Evolutionary conservation across 1,140 invertebrate genomes (phyloP).

Genomic region (Halyomorpha halys): DNA sequence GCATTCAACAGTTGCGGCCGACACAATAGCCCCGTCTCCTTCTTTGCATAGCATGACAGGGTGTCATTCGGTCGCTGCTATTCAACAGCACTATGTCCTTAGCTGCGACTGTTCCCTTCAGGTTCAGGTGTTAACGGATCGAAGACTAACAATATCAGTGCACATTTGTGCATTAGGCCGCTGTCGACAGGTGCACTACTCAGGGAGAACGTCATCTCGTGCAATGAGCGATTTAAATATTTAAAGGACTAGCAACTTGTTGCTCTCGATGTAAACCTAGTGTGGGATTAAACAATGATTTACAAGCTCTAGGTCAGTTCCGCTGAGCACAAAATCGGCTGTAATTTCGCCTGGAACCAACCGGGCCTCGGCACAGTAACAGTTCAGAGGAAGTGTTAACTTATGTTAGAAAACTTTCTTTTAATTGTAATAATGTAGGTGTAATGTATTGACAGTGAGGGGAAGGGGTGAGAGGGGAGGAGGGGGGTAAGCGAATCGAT

Average conservation of each 20-base stretch:
- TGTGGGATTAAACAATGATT: conserved; percentile 12
- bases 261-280: conserved; percentile 12
- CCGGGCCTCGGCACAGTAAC: neutral
- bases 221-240: too few species aligned
- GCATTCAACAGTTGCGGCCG: too few species aligned
- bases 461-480: conserved; percentile 7
- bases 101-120: too few species aligned
- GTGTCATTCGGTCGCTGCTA: too few species aligned
- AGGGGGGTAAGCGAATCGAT: conserved; percentile 19
- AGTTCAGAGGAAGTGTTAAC: conserved; percentile 4
- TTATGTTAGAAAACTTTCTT: conserved; percentile 25
- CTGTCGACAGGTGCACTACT: too few species aligned
- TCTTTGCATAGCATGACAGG: too few species aligned
- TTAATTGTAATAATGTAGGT: conserved; percentile 32
- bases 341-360: neutral
- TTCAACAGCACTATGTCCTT: too few species aligned
- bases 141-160: too few species aligned
- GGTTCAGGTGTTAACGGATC: too few species aligned
- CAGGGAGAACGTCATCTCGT: too few species aligned
- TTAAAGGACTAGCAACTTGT: conserved; percentile 1
- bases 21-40: too few species aligned
- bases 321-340: neutral
- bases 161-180: too few species aligned
- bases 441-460: conserved; percentile 32
- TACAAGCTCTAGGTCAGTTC: neutral